Evolutionary conservation across 2,797 vertebrate species (phyloP), one percentile per base, ranked within the genome.

Genomic region (Halcyon leucocephala): DNA sequence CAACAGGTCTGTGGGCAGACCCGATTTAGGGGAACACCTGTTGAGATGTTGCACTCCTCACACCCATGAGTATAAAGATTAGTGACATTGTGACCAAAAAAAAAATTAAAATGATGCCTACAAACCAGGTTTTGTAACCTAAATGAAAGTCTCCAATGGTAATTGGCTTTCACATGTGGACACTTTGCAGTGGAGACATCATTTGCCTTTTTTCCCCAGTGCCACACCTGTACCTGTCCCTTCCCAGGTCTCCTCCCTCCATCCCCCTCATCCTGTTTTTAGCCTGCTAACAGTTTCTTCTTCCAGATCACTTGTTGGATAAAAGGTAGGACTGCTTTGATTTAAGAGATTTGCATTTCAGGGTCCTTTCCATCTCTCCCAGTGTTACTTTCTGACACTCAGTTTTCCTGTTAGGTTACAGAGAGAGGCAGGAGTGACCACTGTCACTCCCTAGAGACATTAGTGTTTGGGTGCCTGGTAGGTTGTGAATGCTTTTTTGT

Each of bases 31-130:
- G 35, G 24, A 33, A 81, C 94, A 66, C 4, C 29, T 58, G 12
- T 5, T 5, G 25, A 48, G 15, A 33, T 2, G 2, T 4, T 10
- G 3, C 16, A 19, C 2, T 3, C 3, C 15, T 5, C 1, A 4
- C 6, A 16, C 6, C 19, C 21, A 5, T 3, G 9, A 16, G 5
- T 31, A 17, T 3, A 61, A 81, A 9, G 7, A 65, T 61, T 73
- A 67, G 16, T 20, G 21, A 76, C 86, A 61, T 8, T 48, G 10
- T 54, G 49, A 57, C 7, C 1, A 8, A n/a, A 58, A 58, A 58
- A 22, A 39, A 42, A 22, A 4, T 7, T 28, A 25, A 85, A 86
- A 48, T 12, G 0, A 37, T 35, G 9, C 2, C 48, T 67, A 64
- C 22, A 49, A 69, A 61, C 28, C 14, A 74, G n/a, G 15, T 33